Base-by-base conservation (phyloP, 2,888 invertebrate genomes). In the Melinaea marsaeus region DNA sequence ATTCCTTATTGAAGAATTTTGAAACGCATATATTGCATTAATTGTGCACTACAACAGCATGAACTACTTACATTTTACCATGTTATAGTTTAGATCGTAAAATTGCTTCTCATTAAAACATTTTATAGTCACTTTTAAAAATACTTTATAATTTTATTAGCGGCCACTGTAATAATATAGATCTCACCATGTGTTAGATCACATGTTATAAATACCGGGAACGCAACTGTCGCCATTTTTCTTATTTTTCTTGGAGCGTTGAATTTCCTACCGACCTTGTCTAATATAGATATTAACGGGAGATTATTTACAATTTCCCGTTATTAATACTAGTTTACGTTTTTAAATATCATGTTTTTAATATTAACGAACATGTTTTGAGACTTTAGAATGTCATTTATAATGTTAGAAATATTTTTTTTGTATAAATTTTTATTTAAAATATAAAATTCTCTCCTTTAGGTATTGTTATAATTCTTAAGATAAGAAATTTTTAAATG, bases 251-350 rank as follows among this genome's bases (percentile, higher is more conserved):
- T 76, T 74, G 76, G 75, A 76, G 79, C 80, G 79, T 81, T 79
- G 77, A 76, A 80, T 81, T 87, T 84, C 80, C 80, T 81, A 76
- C 75, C 75, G 80, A 83, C 88, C 88, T 88, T 88, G 87, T 71
- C 63, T 73, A 76, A 80, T 80, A 84, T 79, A 86, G 79, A 47
- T 11, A n/a, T 22, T 34, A 55, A 61, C 45, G 32, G 78, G 75
- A 74, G 58, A 71, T 77, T 71, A 74, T 72, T 78, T 74, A 51
- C 22, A 51, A 51, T 51, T 32, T 51, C 51, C 22, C 22, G 32
- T 51, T 51, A 51, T 32, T 51, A 32, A 22, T 32, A 9, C 11
- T 11, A 11, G 51, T 32, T 51, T 9, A 32, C 4, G 7, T 32
- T 51, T 32, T n/a, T 51, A 32, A 51, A 32, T 7, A 1, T 51